Evolutionary conservation across 2,888 invertebrate species (phyloP), one percentile per base, ranked within the genome.

Genomic region (Aphodius granarius): DNA sequence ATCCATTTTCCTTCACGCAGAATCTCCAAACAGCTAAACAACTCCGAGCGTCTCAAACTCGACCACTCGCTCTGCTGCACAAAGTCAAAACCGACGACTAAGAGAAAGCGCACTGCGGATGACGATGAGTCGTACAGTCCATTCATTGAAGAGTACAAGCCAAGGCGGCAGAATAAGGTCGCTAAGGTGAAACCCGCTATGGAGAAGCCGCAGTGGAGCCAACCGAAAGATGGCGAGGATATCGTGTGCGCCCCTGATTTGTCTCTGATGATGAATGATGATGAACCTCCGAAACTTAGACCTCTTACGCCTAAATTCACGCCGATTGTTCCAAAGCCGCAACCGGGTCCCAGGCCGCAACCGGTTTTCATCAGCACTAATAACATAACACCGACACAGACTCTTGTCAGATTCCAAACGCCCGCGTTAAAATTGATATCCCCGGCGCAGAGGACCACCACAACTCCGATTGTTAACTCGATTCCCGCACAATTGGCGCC

Each of bases 201-300:
- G 0, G 43, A 43, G 43, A 9, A 43, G 1, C 43, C 43, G 43
- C 43, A 71, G 5, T 78, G 77, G 78, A 70, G 74, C n/a, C 23
- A 68, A 20, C 72, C 76, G 21, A 73, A 74, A 63, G 78, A 73
- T 9, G 88, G 91, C 80, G 87, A 89, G 82, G 89, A 88, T 82
- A 90, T 92, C 15, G 91, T 92, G 17, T 92, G 92, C 78, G 92
- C 92, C 0, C 92, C 92, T 0, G 92, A 92, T 83, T 87, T 89
- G 17, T 75, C 73, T 19, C 65, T 74, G 22, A 76, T 79, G 70
- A 80, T 81, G 78, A 77, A 78, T 15, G 79, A 75, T n/a, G 80
- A 79, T 16, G 66, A 68, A 68, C 6, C 6, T 68, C 21, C 68
- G 9, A 20, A 43, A 43, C 13, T 13, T 9, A 43, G 4, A 13